Percentiles rank a stretch among this genome's conserved stretches.
Conservation (phyloP, 2,113 vertebrate genomes). For the Picathartes gymnocephalus region DNA sequence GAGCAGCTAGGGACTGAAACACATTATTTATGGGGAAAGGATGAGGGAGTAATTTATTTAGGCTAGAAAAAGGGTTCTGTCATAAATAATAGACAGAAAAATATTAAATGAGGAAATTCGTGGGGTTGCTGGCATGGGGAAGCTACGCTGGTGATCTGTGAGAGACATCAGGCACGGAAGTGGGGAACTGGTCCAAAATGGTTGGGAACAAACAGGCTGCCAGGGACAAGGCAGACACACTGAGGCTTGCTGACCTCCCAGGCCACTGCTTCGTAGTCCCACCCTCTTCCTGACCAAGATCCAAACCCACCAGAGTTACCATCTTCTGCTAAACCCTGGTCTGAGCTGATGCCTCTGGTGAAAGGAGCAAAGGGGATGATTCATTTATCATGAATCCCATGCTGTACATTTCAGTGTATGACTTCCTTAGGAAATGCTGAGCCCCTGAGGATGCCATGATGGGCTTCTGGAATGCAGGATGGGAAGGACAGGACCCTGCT, state of each 20-base stretch:
- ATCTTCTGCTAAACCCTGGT: neutral
- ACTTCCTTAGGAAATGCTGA: neutral
- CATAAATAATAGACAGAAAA: neutral
- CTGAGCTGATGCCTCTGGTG: neutral
- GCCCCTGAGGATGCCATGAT: neutral
- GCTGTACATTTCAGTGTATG: neutral
- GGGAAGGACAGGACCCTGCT: neutral
- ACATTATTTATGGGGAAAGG: neutral
- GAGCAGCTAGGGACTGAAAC: neutral
- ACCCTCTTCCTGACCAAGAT: neutral
- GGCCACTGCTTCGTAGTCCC: neutral
- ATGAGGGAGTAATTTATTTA: neutral
- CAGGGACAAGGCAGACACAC: neutral
- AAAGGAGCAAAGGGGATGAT: neutral
- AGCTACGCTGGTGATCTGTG: neutral
- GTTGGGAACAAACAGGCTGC: neutral
- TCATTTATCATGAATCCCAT: too few relatives aligned
- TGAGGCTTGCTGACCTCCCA: neutral
- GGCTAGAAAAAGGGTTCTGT: neutral
- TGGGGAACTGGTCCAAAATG: neutral
- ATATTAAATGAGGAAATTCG: neutral
- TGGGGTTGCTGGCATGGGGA: neutral
- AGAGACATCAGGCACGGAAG: neutral
- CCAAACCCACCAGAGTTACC: neutral
- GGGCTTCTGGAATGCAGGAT: accelerated